These are phyloP conservation scores for Drosophila sproati DNA, from an alignment of 1,140 invertebrate genomes.

Conservation along the genomic window DNA sequence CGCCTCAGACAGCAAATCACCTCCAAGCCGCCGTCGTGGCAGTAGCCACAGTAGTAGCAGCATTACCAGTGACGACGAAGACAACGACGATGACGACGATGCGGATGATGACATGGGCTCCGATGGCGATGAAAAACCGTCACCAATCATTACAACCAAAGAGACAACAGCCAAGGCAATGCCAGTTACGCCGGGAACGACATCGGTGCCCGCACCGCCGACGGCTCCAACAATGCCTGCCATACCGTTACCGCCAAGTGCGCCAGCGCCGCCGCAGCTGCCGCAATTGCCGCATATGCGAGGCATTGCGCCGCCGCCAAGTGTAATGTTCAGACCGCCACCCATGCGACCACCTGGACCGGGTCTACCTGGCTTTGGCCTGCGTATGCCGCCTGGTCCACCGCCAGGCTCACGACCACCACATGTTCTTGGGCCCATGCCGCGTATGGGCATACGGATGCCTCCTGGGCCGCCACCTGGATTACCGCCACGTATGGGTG, in stretches of 20 bases:
- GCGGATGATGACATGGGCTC: slow-evolving; percentile 47
- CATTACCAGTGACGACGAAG: slow-evolving; percentile 43
- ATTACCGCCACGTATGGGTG: slow-evolving; percentile 84
- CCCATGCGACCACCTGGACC: slow-evolving; percentile 85
- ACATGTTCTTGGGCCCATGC: slow-evolving; percentile 87
- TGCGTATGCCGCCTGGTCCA: slow-evolving; percentile 87
- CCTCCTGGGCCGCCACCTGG: slow-evolving; percentile 90
- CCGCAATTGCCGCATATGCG: slow-evolving; percentile 71
- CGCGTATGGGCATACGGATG: slow-evolving; percentile 84
- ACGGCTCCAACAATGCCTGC: slow-evolving; percentile 52
- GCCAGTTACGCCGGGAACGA: background rate
- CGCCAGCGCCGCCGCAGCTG: slow-evolving; percentile 70
- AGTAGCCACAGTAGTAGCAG: slow-evolving; percentile 27
- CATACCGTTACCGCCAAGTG: slow-evolving; percentile 58
- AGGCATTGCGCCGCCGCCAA: slow-evolving; percentile 65
- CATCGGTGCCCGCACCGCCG: slow-evolving; percentile 47
- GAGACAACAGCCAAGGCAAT: slow-evolving; percentile 24
- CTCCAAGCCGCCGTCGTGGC: slow-evolving; percentile 13
- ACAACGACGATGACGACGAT: slow-evolving; percentile 42
- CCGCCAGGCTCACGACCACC: slow-evolving; percentile 87
- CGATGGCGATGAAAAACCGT: slow-evolving; percentile 29
- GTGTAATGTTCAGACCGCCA: slow-evolving; percentile 88
- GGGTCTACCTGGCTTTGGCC: slow-evolving; percentile 69
- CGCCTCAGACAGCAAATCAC: slow-evolving; percentile 55
- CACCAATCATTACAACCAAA: slow-evolving; percentile 14